Conservation (phyloP, 2,113 vertebrate genomes). For the Corythornis cristatus region DNA sequence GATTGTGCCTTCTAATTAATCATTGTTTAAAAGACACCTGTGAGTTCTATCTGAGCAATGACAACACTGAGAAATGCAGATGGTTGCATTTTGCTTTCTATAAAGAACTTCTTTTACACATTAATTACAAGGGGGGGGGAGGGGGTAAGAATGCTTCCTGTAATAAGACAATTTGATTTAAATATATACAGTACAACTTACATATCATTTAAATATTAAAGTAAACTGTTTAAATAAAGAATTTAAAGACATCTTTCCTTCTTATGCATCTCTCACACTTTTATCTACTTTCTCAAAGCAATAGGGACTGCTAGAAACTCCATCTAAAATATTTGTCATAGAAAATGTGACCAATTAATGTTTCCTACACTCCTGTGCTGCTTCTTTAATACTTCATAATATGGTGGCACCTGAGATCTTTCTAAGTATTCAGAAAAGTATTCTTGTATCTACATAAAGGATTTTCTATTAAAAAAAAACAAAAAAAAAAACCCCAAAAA, state of each 20-base stretch:
- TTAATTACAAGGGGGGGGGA: slow-evolving; percentile 27
- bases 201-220: slow-evolving; percentile 36
- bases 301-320: not conserved
- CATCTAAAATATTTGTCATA: not conserved
- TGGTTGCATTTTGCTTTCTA: slow-evolving; percentile 59
- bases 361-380: not conserved
- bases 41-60: slow-evolving; percentile 63
- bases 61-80: slow-evolving; percentile 67
- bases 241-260: not conserved
- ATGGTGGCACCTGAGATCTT: not conserved
- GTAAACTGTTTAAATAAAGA: not conserved
- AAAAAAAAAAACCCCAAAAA: not conserved
- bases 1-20: slow-evolving; percentile 69
- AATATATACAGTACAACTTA: not conserved
- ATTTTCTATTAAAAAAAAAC: not conserved
- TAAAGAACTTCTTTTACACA: slow-evolving; percentile 39
- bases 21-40: slow-evolving; percentile 79
- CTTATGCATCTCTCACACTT: not conserved
- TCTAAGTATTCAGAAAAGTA: not conserved
- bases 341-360: not conserved
- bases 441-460: not conserved
- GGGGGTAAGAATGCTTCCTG: not conserved
- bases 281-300: slow-evolving; percentile 14
- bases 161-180: not conserved
- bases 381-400: not conserved